Evolutionary conservation across 2,888 invertebrate species (phyloP), one percentile per base, ranked within the genome.

Genomic region (Lepidochitona cinerea): DNA sequence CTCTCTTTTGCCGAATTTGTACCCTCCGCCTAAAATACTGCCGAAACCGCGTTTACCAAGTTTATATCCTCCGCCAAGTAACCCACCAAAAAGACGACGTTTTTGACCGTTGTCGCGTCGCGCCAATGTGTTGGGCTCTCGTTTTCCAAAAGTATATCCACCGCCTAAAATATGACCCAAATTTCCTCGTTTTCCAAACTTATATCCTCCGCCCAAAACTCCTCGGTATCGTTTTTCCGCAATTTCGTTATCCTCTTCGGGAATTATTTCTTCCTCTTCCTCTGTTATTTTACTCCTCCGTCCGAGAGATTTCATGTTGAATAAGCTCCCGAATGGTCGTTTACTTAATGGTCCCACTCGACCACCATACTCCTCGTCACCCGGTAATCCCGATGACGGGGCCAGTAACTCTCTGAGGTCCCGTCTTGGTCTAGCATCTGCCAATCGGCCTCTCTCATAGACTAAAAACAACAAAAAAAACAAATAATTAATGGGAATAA

Each of bases 1-100:
- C 37, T 36, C 54, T 49, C 73, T 37, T 36, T 73, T 73, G 5
- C 73, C 73, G 18, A 73, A 36, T 36, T 73, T 73, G 66, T 73
- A 73, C 9, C 70, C 69, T 26, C 66, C 70, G 1, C 59, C 59
- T 1, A 59, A 9, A 26, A 59, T 32, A 26, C 59, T 26, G 12
- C 59, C 59, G 26, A 23, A 29, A 23, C 26, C 59, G 18, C 59
- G 5, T 29, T 59, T 59, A 23, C 59, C 59, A 3, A 59, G 4
- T 59, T 59, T 59, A 9, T 59, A 59, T 26, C 59, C 59, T 18
- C 59, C 26, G 1, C 26, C 23, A 29, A 59, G 26, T 4, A 59
- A 14, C 12, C 26, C 29, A 2, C 59, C 59, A 29, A 23, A 59
- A 18, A n/a, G 49, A 18, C 49, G 18, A 4, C 23, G 18, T 12